Conservation (phyloP, 2,113 vertebrate genomes). For the Scopus umbretta region DNA sequence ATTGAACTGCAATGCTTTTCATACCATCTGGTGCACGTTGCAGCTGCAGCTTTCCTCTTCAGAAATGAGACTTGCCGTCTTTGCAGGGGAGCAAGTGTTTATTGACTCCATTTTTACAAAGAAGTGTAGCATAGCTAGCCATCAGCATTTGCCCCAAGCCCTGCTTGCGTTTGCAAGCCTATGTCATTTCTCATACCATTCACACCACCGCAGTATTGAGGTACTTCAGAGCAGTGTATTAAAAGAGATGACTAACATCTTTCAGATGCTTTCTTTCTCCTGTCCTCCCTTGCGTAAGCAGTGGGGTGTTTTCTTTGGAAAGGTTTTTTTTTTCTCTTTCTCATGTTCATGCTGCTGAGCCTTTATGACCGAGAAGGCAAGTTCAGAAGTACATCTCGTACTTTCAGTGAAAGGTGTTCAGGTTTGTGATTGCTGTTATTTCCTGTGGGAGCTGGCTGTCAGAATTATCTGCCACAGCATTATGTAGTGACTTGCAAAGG, state of each 20-base stretch:
- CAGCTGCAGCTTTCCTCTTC: not conserved
- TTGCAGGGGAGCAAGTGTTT: not conserved
- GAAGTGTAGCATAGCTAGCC: not conserved
- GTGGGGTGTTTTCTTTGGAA: not conserved
- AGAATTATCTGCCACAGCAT: not conserved
- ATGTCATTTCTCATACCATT: not conserved
- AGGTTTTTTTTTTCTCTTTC: slow-evolving; percentile 3
- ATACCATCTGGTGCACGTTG: not conserved
- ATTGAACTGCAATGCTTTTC: slow-evolving; percentile 8
- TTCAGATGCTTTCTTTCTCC: not conserved
- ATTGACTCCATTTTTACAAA: not conserved
- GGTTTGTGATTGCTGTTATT: not conserved
- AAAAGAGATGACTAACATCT: not conserved
- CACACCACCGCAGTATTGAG: accelerated
- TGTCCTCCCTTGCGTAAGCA: not conserved
- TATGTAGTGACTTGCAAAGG: not conserved
- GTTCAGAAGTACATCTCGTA: not conserved
- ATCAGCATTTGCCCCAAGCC: not conserved
- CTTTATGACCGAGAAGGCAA: not conserved
- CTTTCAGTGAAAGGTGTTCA: not conserved
- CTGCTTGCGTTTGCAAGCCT: not conserved
- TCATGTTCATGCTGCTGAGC: not conserved
- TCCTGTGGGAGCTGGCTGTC: not conserved
- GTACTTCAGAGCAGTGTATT: not conserved
- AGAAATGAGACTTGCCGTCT: not conserved